Percentiles rank a stretch among this genome's conserved stretches.
phyloP scores from a whole-genome alignment of 2,888 invertebrate species.

The Lepidocyrtoides sp. region DNA sequence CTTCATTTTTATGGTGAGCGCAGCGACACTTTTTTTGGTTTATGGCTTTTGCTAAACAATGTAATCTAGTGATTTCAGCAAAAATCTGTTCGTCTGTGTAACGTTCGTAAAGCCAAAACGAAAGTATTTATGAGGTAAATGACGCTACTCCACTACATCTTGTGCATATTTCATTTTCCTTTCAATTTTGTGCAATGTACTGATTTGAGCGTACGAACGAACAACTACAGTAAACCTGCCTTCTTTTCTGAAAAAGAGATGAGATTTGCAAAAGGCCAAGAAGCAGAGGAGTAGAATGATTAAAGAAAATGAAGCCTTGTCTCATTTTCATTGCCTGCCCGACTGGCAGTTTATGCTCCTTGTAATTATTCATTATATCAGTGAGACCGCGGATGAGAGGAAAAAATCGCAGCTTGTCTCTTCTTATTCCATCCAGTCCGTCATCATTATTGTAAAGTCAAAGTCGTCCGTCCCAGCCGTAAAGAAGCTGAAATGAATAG shows the following conservation, averaged over 20 bases:
- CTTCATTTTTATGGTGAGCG: neutral
- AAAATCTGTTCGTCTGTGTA: no score
- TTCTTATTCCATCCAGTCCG: constrained; percentile 37
- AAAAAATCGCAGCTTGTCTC: constrained; percentile 49
- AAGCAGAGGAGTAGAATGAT: constrained; percentile 40
- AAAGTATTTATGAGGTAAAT: no score
- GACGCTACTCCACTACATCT: no score
- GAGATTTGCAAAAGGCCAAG: neutral
- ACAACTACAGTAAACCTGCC: no score
- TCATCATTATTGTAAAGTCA: neutral
- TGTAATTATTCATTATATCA: constrained; percentile 63
- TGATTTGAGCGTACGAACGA: no score
- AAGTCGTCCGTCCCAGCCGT: neutral
- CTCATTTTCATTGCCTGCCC: constrained; percentile 14
- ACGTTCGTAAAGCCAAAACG: no score
- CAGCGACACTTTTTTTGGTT: neutral
- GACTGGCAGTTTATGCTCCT: neutral
- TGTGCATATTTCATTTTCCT: no score
- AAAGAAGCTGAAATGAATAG: neutral
- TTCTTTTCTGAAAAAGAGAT: neutral
- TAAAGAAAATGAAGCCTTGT: constrained; percentile 62
- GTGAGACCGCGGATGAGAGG: constrained; percentile 30
- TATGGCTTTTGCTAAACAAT: neutral
- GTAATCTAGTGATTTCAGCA: no score
- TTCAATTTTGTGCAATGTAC: no score